Evolutionary conservation across 2,113 vertebrate genomes (phyloP), one percentile per base, ranked within the genome.

Genomic region (Entelurus aequoreus): DNA sequence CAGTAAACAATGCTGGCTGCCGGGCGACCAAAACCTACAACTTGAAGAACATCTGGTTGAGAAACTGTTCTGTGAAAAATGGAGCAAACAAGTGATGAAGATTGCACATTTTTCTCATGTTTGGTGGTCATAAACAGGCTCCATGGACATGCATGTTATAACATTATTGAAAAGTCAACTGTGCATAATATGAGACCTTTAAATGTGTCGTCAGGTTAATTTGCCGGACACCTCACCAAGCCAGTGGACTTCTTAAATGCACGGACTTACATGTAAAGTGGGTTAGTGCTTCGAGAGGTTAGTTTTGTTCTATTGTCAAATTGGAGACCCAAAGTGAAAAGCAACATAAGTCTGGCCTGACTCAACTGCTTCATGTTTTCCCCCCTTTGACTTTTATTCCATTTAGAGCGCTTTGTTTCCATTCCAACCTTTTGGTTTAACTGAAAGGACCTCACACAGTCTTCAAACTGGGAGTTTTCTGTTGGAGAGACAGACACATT

Each of bases 311-410:
- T 48, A 53, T 50, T 72, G 21, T 61, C 8, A 48, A 47, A 49
- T 35, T 66, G 11, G 15, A 49, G 67, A 51, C 67, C 8, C 54
- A 68, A 72, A 72, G 78, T 82, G 79, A 72, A 73, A 82, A 68
- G 75, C 62, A 80, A 80, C 77, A 77, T 67, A 65, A 79, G 66
- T 75, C 70, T 67, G 68, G 56, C 68, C 77, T 82, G 71, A 83
- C 51, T 85, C 85, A 77, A 77, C 78, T 69, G 62, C 77, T 70
- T 46, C 35, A 5, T 77, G 71, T 77, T 72, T 74, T 82, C 63
- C 63, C 67, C 63, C 35, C 37, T 74, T 76, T 76, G 67, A 77
- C 73, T 70, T 77, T 76, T 81, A 74, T 79, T 85, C 78, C 78
- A 79, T 81, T 71, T 73, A 66, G 55, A 65, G 11, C 8, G 47